Base-by-base conservation (phyloP, 1,140 invertebrate species). In the Drosophila lacertosa region DNA sequence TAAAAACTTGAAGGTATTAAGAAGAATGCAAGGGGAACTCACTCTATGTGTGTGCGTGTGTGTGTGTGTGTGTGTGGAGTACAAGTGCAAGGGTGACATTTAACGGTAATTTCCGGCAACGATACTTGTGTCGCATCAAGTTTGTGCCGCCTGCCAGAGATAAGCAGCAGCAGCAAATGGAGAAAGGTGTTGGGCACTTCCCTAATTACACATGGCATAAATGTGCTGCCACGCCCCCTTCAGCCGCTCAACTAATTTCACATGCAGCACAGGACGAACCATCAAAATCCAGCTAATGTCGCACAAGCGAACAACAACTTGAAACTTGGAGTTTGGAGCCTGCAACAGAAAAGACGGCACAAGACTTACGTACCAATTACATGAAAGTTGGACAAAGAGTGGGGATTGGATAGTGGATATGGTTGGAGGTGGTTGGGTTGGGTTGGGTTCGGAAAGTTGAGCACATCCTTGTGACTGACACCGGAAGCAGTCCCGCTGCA, bases 201-300 rank as follows among this genome's bases (percentile, higher is more conserved):
- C 78, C 83, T 82, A 88, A 88, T 88, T 88, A 88, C 74, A 82
- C 71, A 82, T 66, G 75, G 64, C 72, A 76, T 66, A 83, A 64
- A 79, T 77, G 76, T 81, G 54, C 32, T n/a, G 35, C 32, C 63
- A 55, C 54, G 53, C 71, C 55, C 50, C 2, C 4, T n/a, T n/a
- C n/a, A n/a, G n/a, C n/a, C n/a, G n/a, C n/a, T n/a, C 54, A 82
- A 88, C 82, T 88, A 88, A 88, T 88, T 88, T 88, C 82, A 88
- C 78, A 88, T 88, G 82, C 83, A 88, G 67, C 82, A 78, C 83
- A 65, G 71, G 64, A 39, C 71, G 66, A 78, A 48, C 70, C 83
- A 89, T 82, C 78, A 78, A 78, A 86, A 88, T 89, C 74, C 82
- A 69, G 72, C 83, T 89, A 89, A 88, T 88, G 83, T 89, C 70